A percentile compares a stretch with the other conserved stretches of the same genome.
These are phyloP conservation scores for Phalacrocorax pelagicus DNA, from an alignment of 2,113 vertebrate species.

Conservation along the genomic window DNA sequence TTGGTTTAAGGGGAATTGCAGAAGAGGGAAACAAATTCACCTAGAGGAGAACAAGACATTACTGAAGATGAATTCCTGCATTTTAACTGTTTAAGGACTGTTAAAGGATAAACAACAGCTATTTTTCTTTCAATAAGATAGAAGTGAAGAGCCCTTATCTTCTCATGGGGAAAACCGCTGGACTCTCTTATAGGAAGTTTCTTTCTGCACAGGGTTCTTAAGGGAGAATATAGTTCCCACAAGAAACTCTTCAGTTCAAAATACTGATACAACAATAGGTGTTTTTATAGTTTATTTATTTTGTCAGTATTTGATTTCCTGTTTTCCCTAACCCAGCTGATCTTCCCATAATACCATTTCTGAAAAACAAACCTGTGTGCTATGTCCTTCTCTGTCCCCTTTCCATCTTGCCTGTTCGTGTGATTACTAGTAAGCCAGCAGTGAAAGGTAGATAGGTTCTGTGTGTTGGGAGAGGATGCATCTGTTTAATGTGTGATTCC, in stretches of 20 bases:
- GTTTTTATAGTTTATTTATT: not conserved
- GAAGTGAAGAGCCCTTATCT: not conserved
- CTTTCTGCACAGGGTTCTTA: not conserved
- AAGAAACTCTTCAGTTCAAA: not conserved
- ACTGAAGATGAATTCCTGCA: not conserved
- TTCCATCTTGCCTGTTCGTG: not conserved
- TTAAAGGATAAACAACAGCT: not conserved
- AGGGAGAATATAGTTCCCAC: not conserved
- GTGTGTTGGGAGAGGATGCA: not conserved
- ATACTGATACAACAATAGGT: not conserved
- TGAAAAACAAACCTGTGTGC: not conserved
- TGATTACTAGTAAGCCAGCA: not conserved
- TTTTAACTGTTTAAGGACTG: not conserved
- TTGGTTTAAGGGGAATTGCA: not conserved
- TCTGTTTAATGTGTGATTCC: not conserved
- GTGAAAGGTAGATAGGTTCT: not conserved
- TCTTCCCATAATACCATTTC: not conserved
- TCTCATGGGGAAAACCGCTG: not conserved
- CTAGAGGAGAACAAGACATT: not conserved
- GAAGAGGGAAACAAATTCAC: not conserved
- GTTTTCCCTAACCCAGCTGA: not conserved
- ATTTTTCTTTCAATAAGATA: not conserved
- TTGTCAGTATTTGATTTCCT: not conserved
- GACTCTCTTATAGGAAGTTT: not conserved
- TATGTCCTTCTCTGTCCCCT: not conserved